Evolutionary conservation across 2,888 invertebrate species (phyloP).

Genomic region (Poecilobothrus nobilitatus): DNA sequence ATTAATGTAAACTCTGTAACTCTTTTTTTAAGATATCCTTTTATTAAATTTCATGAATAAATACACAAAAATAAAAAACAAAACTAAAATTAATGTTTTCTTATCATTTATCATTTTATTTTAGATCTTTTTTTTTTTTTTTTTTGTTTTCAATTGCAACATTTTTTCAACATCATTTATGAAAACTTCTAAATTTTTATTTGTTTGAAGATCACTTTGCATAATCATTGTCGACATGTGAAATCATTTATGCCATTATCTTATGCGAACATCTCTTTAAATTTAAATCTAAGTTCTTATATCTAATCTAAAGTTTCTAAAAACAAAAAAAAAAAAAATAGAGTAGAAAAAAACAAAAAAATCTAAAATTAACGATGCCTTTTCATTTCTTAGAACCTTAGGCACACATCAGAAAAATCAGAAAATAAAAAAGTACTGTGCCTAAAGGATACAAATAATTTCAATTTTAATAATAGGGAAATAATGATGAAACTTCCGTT

Average conservation of each 20-base stretch:
- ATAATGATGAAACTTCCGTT: too few species aligned
- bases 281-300: neutral
- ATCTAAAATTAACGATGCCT: neutral
- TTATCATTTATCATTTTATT: neutral
- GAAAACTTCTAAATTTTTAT: too few species aligned
- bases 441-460: neutral
- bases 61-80: too few species aligned
- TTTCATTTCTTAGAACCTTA: neutral
- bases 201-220: neutral
- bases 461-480: too few species aligned
- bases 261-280: neutral
- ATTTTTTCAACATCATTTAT: too few species aligned
- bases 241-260: neutral
- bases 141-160: too few species aligned
- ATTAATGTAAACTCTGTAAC: too few species aligned
- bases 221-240: constrained; percentile 1
- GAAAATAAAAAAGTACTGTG: neutral
- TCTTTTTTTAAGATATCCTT: too few species aligned
- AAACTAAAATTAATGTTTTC: neutral
- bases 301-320: neutral
- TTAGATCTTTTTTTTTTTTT: too few species aligned
- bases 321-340: neutral
- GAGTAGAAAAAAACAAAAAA: neutral
- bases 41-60: too few species aligned
- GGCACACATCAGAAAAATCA: neutral